Conservation (phyloP, 2,888 invertebrate species). For the Anthoptus insignis region DNA sequence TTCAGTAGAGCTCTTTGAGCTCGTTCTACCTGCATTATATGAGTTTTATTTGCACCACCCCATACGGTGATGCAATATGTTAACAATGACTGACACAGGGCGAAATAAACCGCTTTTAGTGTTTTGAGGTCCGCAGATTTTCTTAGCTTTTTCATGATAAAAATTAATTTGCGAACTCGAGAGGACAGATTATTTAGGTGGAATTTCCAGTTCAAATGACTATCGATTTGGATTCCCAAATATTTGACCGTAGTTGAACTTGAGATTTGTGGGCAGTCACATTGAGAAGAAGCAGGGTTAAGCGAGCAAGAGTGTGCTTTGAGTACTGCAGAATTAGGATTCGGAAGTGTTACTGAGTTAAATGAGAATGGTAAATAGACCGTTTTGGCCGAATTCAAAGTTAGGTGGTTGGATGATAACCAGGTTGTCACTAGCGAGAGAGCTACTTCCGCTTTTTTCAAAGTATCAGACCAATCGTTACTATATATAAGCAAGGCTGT, state of each 20-base stretch:
- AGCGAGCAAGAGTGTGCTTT: background rate
- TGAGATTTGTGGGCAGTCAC: background rate
- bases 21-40: background rate
- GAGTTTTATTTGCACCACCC: background rate
- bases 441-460: background rate
- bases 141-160: slow-evolving; percentile 38
- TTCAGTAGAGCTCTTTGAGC: background rate
- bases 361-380: background rate
- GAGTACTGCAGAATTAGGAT: background rate
- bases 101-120: no score
- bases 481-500: background rate
- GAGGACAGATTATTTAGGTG: slow-evolving; percentile 13
- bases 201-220: background rate
- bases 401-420: background rate
- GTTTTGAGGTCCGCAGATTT: slow-evolving; percentile 18
- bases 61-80: background rate
- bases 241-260: background rate
- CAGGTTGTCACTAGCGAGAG: background rate
- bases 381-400: background rate
- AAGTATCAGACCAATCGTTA: background rate
- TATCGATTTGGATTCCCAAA: background rate
- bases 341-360: background rate
- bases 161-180: slow-evolving; percentile 40
- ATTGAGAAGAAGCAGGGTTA: background rate
- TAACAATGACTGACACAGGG: no score